Percentiles rank a stretch among this genome's conserved stretches.
phyloP scores from a whole-genome alignment of 2,797 vertebrate species.

The Gobio occitaniae region DNA sequence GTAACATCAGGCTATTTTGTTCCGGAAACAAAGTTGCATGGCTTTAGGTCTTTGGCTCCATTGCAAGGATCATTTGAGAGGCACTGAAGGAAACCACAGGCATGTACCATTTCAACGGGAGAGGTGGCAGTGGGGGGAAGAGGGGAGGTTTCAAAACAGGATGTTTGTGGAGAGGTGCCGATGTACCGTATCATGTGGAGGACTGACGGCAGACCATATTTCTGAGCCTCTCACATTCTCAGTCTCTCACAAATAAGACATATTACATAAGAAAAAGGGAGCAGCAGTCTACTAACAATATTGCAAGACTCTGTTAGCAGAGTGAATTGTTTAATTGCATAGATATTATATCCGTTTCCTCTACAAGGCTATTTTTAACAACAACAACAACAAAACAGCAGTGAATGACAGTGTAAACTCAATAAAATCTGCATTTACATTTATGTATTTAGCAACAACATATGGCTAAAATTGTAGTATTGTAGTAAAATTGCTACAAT shows the following conservation, averaged over 20 bases:
- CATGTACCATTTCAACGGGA: constrained; percentile 2
- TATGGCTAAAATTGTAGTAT: background rate
- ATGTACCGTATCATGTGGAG: background rate
- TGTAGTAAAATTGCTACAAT: background rate
- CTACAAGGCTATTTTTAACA: background rate
- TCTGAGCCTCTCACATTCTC: background rate
- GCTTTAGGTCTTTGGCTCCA: constrained; percentile 36
- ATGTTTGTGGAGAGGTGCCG: constrained; percentile 2
- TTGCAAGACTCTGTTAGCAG: background rate
- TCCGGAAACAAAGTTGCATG: constrained; percentile 46
- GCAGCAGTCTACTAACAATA: background rate
- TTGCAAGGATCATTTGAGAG: constrained; percentile 15
- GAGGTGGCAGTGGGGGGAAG: background rate
- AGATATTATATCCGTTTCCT: background rate
- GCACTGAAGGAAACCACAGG: constrained; percentile 27
- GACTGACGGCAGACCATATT: background rate
- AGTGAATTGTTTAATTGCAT: background rate
- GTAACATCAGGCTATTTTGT: constrained; percentile 28
- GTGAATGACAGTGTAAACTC: background rate
- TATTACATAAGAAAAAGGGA: background rate
- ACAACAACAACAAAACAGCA: background rate
- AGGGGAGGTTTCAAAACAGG: background rate
- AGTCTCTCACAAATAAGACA: background rate
- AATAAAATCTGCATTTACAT: background rate
- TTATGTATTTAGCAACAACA: background rate